A percentile compares a stretch with the other conserved stretches of the same genome.
Evolutionary conservation across 2,113 vertebrate genomes (phyloP).

Genomic region (Cynoglossus semilaevis): DNA sequence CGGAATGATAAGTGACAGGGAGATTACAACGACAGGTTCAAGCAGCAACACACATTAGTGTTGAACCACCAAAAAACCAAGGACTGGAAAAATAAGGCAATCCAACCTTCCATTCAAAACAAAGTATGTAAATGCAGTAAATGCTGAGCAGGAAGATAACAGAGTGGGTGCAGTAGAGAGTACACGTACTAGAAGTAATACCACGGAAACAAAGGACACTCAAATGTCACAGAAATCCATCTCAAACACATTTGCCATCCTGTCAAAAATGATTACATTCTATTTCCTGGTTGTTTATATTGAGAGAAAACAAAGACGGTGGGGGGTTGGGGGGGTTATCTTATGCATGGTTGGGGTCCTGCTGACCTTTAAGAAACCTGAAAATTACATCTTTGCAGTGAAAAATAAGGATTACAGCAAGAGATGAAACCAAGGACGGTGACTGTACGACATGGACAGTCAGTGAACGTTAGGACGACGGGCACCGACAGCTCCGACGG

Average conservation of each 20-base stretch:
- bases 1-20: neutral
- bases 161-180: conserved; percentile 1
- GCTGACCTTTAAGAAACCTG: conserved; percentile 46
- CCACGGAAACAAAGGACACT: conserved; percentile 1
- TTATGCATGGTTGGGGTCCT: conserved; percentile 28
- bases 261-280: conserved; percentile 42
- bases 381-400: conserved; percentile 22
- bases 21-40: neutral
- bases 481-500: too few species aligned
- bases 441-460: neutral
- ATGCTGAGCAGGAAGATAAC: too few species aligned
- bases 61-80: neutral
- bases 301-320: conserved; percentile 18
- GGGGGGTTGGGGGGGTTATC: conserved; percentile 26
- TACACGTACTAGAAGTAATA: conserved; percentile 15
- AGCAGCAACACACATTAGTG: neutral
- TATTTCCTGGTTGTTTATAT: conserved; percentile 48
- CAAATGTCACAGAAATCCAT: conserved; percentile 51
- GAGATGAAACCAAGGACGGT: neutral
- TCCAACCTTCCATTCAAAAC: neutral
- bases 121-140: too few species aligned
- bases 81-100: neutral
- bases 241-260: conserved; percentile 26
- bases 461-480: too few species aligned
- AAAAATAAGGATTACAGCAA: conserved; percentile 11